These are phyloP conservation scores for Hedya salicella DNA, from an alignment of 2,888 invertebrate genomes.

Conservation along the genomic window DNA sequence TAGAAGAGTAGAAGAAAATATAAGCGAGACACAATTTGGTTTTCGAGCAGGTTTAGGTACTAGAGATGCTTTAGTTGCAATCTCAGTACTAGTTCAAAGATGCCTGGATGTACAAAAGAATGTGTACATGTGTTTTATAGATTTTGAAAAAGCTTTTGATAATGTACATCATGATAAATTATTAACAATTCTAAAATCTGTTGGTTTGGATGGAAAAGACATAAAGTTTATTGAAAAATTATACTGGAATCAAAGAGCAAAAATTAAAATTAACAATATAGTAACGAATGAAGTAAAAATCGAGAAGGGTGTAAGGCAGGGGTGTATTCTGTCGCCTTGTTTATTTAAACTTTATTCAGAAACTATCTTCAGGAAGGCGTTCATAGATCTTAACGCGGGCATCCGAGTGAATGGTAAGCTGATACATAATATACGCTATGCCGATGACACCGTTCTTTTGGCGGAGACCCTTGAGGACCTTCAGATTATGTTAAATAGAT, in stretches of 20 bases:
- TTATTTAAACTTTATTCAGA: too few relatives aligned
- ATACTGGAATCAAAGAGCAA: too few relatives aligned
- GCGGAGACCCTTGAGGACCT: neutral
- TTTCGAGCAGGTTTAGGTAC: too few relatives aligned
- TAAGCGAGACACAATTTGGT: too few relatives aligned
- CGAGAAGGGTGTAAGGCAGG: too few relatives aligned
- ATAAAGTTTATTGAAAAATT: neutral
- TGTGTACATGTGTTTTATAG: neutral
- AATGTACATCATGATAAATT: neutral
- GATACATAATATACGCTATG: neutral
- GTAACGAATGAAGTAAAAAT: too few relatives aligned
- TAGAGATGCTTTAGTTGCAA: too few relatives aligned
- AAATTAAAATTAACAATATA: too few relatives aligned
- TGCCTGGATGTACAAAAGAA: neutral
- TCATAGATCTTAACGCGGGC: neutral
- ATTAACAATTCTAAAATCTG: neutral
- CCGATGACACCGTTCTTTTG: neutral
- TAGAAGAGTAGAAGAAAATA: neutral
- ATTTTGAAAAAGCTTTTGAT: neutral
- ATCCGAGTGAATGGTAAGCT: conserved; percentile 1
- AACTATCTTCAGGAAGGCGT: neutral
- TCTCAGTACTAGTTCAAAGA: too few relatives aligned
- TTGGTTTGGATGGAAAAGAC: neutral
- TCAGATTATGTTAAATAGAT: neutral
- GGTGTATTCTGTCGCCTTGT: too few relatives aligned